These are phyloP conservation scores for Drosophila sproati DNA, from an alignment of 1,140 invertebrate species.

Conservation along the genomic window DNA sequence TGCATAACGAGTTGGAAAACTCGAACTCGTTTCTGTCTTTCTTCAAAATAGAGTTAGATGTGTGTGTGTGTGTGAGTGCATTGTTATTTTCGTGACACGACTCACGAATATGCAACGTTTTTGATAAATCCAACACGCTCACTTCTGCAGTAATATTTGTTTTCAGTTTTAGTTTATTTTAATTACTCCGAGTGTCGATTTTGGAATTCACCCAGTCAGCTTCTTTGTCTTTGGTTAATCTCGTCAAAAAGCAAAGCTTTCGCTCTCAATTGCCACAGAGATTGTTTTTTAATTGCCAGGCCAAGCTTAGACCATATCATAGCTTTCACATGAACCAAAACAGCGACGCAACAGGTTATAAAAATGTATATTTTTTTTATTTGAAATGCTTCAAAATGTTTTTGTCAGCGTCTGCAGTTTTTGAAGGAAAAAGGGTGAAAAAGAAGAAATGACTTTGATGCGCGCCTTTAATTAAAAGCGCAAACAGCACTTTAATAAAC, in stretches of 20 bases:
- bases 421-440: too few species aligned
- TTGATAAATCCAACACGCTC: too few species aligned
- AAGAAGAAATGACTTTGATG: slow-evolving; percentile 5
- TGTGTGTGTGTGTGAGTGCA: background rate
- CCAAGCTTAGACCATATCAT: slow-evolving; percentile 24
- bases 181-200: slow-evolving; percentile 40
- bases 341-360: slow-evolving; percentile 36
- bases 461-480: slow-evolving; percentile 52
- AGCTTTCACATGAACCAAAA: slow-evolving; percentile 35
- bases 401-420: background rate
- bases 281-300: slow-evolving; percentile 52
- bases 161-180: slow-evolving; percentile 7
- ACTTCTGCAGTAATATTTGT: background rate
- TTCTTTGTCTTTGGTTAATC: slow-evolving; percentile 35
- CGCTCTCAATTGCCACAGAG: slow-evolving; percentile 47
- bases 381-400: slow-evolving; percentile 5
- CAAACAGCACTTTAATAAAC: slow-evolving; percentile 63
- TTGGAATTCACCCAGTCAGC: slow-evolving; percentile 69
- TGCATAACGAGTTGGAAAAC: slow-evolving; percentile 18
- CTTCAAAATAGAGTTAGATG: background rate
- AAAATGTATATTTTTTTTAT: background rate
- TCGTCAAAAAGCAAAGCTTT: slow-evolving; percentile 66
- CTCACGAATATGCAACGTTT: too few species aligned
- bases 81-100: too few species aligned
- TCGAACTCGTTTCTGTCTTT: background rate